Percentiles rank a stretch among this genome's conserved stretches.
Conservation (phyloP, 2,888 invertebrate species). For the Ecdyonurus torrentis region DNA sequence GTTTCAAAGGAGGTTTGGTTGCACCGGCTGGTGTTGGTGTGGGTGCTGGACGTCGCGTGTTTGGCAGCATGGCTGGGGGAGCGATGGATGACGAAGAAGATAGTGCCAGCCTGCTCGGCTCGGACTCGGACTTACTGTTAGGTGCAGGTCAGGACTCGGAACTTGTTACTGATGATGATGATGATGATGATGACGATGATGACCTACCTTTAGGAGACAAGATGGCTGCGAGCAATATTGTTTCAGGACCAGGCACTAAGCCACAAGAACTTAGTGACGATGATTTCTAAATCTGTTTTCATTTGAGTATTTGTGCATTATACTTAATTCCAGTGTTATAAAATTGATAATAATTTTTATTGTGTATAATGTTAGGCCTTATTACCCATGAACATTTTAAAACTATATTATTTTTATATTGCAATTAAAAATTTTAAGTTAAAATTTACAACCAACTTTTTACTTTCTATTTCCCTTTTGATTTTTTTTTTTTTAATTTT, state of each 20-base stretch:
- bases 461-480: no score
- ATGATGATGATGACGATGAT: slow-evolving; percentile 3
- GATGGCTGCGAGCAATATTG: background rate
- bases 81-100: background rate
- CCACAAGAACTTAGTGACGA: slow-evolving; percentile 1
- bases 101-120: background rate
- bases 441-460: no score
- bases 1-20: background rate
- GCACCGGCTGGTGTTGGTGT: background rate
- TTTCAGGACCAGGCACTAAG: background rate
- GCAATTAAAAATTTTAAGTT: no score
- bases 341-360: no score
- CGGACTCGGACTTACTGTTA: background rate
- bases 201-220: background rate
- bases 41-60: background rate
- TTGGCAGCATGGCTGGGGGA: background rate
- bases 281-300: slow-evolving; percentile 1
- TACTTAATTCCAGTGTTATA: no score
- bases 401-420: no score
- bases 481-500: no score
- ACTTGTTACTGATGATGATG: slow-evolving; percentile 1
- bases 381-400: no score
- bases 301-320: no score
- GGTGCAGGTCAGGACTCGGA: background rate
- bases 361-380: no score